Conservation (phyloP, 1,140 invertebrate species). For the Anagrus nilaparvatae region DNA sequence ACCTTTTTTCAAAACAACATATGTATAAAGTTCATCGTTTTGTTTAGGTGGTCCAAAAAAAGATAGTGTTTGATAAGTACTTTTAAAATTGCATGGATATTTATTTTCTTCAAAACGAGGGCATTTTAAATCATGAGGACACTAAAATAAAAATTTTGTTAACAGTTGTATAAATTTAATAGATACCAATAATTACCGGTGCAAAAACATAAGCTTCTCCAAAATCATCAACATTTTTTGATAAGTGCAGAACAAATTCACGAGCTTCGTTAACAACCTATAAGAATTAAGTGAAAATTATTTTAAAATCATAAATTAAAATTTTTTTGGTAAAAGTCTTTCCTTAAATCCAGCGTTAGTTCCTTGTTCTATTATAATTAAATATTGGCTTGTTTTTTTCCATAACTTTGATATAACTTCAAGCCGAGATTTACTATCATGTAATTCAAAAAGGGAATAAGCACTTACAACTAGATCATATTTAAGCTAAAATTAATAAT, state of each 20-base stretch:
- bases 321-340: constrained; percentile 12
- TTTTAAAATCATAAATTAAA: constrained; percentile 4
- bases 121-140: constrained; percentile 69
- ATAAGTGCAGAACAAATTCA: constrained; percentile 54
- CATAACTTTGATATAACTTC: constrained; percentile 69
- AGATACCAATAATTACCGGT: constrained; percentile 54
- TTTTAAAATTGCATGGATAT: constrained; percentile 69
- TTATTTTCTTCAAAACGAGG: constrained; percentile 50
- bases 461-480: constrained; percentile 77
- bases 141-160: constrained; percentile 43
- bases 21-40: constrained; percentile 53
- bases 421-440: constrained; percentile 52
- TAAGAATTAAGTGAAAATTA: constrained; percentile 14
- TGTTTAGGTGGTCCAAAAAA: constrained; percentile 36
- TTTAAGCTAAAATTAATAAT: constrained; percentile 45
- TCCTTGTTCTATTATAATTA: constrained; percentile 79
- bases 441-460: constrained; percentile 72
- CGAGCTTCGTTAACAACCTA: constrained; percentile 61
- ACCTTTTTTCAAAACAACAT: constrained; percentile 73
- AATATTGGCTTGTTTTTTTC: constrained; percentile 72
- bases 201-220: constrained; percentile 56
- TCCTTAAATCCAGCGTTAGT: constrained; percentile 67
- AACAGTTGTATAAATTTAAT: constrained; percentile 3
- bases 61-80: constrained; percentile 49
- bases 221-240: constrained; percentile 24